phyloP scores from a whole-genome alignment of 2,888 invertebrate species.

The Drosophila kambysellisi region DNA sequence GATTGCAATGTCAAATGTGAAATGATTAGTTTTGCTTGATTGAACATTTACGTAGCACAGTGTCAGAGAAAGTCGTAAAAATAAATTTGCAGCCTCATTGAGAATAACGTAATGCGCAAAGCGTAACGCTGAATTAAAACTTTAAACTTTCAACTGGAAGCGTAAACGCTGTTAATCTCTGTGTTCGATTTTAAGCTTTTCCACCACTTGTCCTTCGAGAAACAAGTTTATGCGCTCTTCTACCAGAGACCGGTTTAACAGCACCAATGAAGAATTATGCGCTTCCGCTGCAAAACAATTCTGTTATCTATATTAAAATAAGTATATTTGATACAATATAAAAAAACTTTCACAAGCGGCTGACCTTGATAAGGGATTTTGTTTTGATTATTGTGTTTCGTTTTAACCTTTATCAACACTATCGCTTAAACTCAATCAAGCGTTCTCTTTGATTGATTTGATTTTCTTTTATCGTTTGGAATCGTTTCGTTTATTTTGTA shows the following conservation, averaged over 20 bases:
- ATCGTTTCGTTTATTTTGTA: conserved; percentile 44
- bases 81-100: conserved; percentile 11
- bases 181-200: conserved; percentile 25
- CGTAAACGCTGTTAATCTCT: conserved; percentile 27
- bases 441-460: conserved; percentile 46
- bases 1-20: conserved; percentile 15
- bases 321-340: conserved; percentile 3
- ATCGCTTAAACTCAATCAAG: conserved; percentile 60
- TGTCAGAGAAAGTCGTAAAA: conserved; percentile 26
- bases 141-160: neutral
- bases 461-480: conserved; percentile 31
- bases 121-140: conserved; percentile 10
- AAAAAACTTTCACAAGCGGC: conserved; percentile 19
- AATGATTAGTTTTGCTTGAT: neutral
- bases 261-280: conserved; percentile 10
- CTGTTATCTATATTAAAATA: conserved; percentile 40
- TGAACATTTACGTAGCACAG: conserved; percentile 15
- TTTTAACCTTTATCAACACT: conserved; percentile 27
- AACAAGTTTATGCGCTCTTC: conserved; percentile 63
- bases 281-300: conserved; percentile 16
- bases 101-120: conserved; percentile 44
- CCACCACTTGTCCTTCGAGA: conserved; percentile 59
- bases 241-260: conserved; percentile 57
- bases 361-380: conserved; percentile 64
- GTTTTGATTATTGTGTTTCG: conserved; percentile 12